A percentile compares a stretch with the other conserved stretches of the same genome.
phyloP scores from a whole-genome alignment of 2,797 vertebrate species.

The Sebastes melanostomus region DNA sequence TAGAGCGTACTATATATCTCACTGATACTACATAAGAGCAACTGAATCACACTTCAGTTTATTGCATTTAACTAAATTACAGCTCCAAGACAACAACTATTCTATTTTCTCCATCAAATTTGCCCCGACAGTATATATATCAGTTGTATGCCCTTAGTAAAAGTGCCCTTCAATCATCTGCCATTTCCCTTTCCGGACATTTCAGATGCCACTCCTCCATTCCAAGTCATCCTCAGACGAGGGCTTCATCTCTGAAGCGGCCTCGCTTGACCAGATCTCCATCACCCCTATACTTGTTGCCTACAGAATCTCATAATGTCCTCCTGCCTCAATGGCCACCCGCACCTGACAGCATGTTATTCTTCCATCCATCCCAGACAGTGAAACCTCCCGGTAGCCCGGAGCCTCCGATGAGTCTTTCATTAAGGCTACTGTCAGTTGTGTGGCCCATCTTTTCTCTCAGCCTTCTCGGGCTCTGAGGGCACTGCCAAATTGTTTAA shows the following conservation, averaged over 20 bases:
- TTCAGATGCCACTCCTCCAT: conserved; percentile 66
- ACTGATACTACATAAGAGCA: conserved; percentile 7
- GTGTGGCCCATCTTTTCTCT: conserved; percentile 64
- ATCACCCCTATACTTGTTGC: conserved; percentile 42
- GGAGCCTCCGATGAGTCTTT: conserved; percentile 71
- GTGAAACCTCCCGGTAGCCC: conserved; percentile 56
- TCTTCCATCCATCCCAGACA: conserved; percentile 59
- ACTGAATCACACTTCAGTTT: background rate
- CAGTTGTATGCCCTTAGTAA: background rate
- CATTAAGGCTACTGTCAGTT: conserved; percentile 81
- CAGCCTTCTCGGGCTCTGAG: conserved; percentile 70
- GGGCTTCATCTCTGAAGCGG: conserved; percentile 53
- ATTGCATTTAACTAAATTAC: background rate
- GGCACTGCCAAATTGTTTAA: conserved; percentile 82
- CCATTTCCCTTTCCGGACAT: conserved; percentile 33
- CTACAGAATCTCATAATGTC: conserved; percentile 61
- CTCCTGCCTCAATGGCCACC: conserved; percentile 44
- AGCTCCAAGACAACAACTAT: background rate
- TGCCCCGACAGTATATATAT: background rate
- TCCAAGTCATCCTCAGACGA: conserved; percentile 56
- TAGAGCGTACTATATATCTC: background rate
- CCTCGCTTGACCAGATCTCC: conserved; percentile 52
- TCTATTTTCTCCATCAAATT: conserved; percentile 1
- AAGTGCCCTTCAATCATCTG: background rate
- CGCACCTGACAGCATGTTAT: conserved; percentile 63